These are phyloP conservation scores for Lepus europaeus DNA, from an alignment of 2,113 vertebrate genomes.

Conservation along the genomic window DNA sequence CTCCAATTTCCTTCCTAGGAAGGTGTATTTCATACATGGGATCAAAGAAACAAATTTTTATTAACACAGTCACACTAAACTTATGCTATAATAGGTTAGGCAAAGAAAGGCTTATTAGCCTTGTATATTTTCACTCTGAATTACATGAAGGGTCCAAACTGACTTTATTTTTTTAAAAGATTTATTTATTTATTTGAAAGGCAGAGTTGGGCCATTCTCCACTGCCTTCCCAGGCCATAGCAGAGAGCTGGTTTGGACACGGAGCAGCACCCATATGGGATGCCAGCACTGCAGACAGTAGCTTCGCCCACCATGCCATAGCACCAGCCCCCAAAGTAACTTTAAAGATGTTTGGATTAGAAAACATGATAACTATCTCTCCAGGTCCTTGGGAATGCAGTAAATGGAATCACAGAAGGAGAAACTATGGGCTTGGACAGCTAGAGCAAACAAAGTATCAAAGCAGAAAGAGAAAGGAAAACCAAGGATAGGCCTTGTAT, in stretches of 20 bases:
- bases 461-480: constrained; percentile 2
- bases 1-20: neutral
- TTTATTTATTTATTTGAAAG: too few relatives aligned
- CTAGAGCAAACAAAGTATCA: neutral
- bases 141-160: neutral
- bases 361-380: neutral
- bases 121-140: constrained; percentile 8
- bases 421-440: neutral
- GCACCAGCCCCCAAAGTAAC: too few relatives aligned
- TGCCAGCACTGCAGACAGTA: too few relatives aligned
- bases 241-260: too few relatives aligned
- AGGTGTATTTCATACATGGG: neutral
- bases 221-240: too few relatives aligned
- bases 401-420: neutral
- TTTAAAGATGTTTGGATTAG: constrained; percentile 16
- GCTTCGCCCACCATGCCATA: too few relatives aligned
- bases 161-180: neutral
- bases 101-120: neutral
- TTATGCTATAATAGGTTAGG: constrained; percentile 10
- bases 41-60: constrained; percentile 4
- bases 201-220: too few relatives aligned
- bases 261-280: too few relatives aligned
- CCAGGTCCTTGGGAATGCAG: neutral
- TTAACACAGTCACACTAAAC: neutral
- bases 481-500: neutral